Evolutionary conservation across 64 coral and sea anemone species (phyloP), one percentile per base, ranked within the genome.

Genomic region (Actinia equina): DNA sequence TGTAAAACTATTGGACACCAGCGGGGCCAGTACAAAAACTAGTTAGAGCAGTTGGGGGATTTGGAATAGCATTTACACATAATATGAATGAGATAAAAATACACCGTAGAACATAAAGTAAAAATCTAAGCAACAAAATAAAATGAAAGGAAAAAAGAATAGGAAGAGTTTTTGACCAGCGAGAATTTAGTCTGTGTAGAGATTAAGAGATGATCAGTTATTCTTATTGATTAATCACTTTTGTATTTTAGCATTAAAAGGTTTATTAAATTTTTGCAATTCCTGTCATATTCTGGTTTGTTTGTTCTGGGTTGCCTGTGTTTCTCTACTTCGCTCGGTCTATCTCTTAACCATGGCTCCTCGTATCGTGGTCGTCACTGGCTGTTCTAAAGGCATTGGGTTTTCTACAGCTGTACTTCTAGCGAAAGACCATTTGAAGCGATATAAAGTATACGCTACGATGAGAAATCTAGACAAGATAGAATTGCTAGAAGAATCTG

Each of bases 371-470:
- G 44, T 94, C 7, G 82, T 94, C 9, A 94, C 88, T 6, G 92
- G 92, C 20, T 94, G 92, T 54, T 94, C 92, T 3, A 77, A 78
- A 16, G 92, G 92, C 52, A 94, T 94, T 25, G 92, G 92, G 1
- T 61, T 94, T 44, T 42, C 71, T 84, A 64, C 84, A 22, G 92
- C 92, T 16, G 6, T 89, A 25, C 59, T 94, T 65, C 78, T 94
- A 22, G 88, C 92, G 43, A 90, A 86, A 55, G 85, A 90, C 69
- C 44, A 78, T 53, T n/a, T 87, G 17, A 93, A 89, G 59, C 88
- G 88, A 52, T 96, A 88, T 44, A 89, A 88, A 87, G 94, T 96
- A 23, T 96, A 96, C 78, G 94, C 94, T 13, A 93, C 90, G 26
- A 86, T 96, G 80, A 60, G 91, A 88, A 96, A 93, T 83, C 70